These are phyloP conservation scores for Parazoanthus swiftii DNA, from an alignment of 92 coral and sea anemone species.

Conservation along the genomic window DNA sequence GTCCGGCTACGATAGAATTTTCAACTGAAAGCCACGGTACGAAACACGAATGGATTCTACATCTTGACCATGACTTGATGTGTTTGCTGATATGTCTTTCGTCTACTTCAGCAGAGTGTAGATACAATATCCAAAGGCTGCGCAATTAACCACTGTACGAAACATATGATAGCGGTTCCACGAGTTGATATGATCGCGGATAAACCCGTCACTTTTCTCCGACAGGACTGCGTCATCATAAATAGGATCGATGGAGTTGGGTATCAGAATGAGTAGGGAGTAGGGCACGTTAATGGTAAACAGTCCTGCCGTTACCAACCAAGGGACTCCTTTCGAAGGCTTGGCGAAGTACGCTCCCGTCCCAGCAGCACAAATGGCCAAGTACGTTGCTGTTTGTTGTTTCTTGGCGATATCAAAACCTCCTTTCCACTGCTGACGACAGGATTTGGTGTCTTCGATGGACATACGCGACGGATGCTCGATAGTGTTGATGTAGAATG, in stretches of 20 bases:
- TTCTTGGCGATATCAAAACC: constrained; percentile 1
- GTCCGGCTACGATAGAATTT: too few relatives aligned
- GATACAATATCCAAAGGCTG: background rate
- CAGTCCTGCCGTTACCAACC: background rate
- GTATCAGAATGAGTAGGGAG: background rate
- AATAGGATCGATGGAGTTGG: background rate
- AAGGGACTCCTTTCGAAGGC: background rate
- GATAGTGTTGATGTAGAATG: background rate
- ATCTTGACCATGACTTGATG: too few relatives aligned
- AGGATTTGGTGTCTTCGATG: constrained; percentile 1
- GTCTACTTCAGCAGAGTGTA: background rate
- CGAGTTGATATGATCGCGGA: background rate
- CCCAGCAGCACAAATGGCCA: background rate
- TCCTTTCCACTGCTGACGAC: constrained; percentile 7
- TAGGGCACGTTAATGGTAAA: background rate
- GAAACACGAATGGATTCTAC: too few relatives aligned
- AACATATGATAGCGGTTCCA: background rate
- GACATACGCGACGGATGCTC: constrained; percentile 12
- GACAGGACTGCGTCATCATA: background rate
- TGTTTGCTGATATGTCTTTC: background rate
- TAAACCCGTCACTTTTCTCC: background rate
- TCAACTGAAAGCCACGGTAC: too few relatives aligned
- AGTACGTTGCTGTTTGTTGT: background rate
- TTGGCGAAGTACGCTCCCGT: background rate
- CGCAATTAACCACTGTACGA: background rate